phyloP scores from a whole-genome alignment of 2,113 vertebrate genomes.

The Corythornis vintsioides region DNA sequence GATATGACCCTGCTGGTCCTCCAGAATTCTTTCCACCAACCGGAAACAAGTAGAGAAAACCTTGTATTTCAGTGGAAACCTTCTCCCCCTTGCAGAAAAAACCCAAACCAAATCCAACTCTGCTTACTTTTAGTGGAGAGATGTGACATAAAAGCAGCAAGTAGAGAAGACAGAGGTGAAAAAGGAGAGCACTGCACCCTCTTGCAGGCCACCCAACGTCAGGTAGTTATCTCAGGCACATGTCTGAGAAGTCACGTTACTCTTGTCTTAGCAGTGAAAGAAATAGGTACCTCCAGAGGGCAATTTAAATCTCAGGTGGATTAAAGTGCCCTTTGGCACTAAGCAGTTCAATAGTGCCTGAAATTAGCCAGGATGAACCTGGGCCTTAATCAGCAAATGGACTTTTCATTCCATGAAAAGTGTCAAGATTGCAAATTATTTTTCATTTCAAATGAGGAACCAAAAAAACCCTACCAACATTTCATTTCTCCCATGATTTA shows the following conservation, averaged over 20 bases:
- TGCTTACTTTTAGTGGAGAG: not conserved
- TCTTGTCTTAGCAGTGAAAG: not conserved
- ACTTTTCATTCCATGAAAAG: conserved; percentile 57
- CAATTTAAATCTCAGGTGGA: conserved; percentile 52
- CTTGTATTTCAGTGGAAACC: not conserved
- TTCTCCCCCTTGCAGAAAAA: not conserved
- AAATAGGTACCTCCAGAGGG: conserved; percentile 40
- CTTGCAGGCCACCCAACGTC: not conserved
- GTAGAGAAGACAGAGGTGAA: not conserved
- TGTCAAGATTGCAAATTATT: conserved; percentile 69
- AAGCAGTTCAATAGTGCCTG: conserved; percentile 49
- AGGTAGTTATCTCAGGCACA: not conserved
- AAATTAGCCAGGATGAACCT: conserved; percentile 43
- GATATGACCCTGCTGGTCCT: not conserved
- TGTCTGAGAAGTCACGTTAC: not conserved
- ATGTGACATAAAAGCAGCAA: not conserved
- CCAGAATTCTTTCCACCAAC: not conserved
- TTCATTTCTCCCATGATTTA: conserved; percentile 54
- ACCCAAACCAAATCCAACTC: not conserved
- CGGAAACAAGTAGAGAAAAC: not conserved
- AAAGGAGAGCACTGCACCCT: not conserved
- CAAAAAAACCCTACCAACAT: not conserved
- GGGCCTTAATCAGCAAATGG: conserved; percentile 67
- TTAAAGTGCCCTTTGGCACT: conserved; percentile 58
- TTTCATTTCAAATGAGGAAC: conserved; percentile 47